Percentiles rank a stretch among this genome's conserved stretches.
These are phyloP conservation scores for Notodonta ziczac DNA, from an alignment of 2,888 invertebrate genomes.

Conservation along the genomic window DNA sequence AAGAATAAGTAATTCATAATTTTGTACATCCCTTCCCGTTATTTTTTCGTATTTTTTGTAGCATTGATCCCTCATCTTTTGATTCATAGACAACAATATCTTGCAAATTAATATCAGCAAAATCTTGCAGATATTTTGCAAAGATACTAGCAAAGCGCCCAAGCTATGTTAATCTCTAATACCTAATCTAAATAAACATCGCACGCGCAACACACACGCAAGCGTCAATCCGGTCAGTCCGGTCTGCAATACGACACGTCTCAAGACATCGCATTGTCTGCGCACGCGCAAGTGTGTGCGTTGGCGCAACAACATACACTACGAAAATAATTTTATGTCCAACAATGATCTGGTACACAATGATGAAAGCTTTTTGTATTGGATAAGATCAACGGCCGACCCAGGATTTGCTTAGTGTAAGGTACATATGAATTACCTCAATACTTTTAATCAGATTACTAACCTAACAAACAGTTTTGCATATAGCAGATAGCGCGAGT, in stretches of 20 bases:
- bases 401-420: background rate
- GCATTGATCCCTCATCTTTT: too few species aligned
- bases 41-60: too few species aligned
- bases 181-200: slow-evolving; percentile 5
- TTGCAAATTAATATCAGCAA: too few species aligned
- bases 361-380: background rate
- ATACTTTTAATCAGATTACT: background rate
- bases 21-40: too few species aligned
- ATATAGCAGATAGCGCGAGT: too few species aligned
- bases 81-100: too few species aligned
- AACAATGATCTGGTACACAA: slow-evolving; percentile 7
- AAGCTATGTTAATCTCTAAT: background rate
- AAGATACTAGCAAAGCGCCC: background rate
- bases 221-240: slow-evolving; percentile 42
- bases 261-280: slow-evolving; percentile 40
- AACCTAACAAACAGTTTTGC: too few species aligned
- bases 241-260: slow-evolving; percentile 36
- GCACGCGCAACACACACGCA: slow-evolving; percentile 9
- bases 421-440: background rate
- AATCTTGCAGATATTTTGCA: background rate
- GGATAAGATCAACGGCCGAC: background rate
- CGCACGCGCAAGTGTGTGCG: slow-evolving; percentile 8
- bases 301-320: background rate
- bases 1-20: too few species aligned
- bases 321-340: background rate